These are phyloP conservation scores for Macropus fuliginosus DNA, from an alignment of 2,797 vertebrate genomes.

Conservation along the genomic window DNA sequence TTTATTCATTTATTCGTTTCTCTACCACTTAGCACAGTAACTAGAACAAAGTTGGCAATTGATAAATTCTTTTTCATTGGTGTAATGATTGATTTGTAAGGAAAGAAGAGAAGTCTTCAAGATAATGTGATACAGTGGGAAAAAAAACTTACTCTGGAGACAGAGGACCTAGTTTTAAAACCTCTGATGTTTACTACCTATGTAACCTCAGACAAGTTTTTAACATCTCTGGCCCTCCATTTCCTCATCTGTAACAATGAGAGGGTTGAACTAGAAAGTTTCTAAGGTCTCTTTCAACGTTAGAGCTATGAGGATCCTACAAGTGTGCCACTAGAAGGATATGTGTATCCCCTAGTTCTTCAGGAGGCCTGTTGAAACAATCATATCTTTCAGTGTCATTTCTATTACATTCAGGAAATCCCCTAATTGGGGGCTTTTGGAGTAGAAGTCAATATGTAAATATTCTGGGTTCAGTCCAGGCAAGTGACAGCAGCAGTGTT, in stretches of 20 bases:
- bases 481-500: neutral
- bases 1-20: neutral
- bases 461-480: neutral
- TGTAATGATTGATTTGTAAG: neutral
- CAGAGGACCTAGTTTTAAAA: neutral
- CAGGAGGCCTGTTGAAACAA: neutral
- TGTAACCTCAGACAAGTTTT: neutral
- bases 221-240: neutral
- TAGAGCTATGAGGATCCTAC: neutral
- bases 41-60: neutral
- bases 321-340: neutral
- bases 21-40: neutral
- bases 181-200: neutral
- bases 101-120: neutral
- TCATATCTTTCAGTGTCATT: neutral
- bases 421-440: conserved; percentile 58
- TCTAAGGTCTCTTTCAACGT: neutral
- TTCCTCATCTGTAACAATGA: neutral
- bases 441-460: conserved; percentile 66
- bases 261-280: neutral
- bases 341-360: neutral
- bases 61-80: neutral
- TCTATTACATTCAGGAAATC: conserved; percentile 55
- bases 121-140: neutral
- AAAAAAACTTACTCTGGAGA: neutral